Conservation (phyloP, 2,797 vertebrate species). For the Emys orbicularis region DNA sequence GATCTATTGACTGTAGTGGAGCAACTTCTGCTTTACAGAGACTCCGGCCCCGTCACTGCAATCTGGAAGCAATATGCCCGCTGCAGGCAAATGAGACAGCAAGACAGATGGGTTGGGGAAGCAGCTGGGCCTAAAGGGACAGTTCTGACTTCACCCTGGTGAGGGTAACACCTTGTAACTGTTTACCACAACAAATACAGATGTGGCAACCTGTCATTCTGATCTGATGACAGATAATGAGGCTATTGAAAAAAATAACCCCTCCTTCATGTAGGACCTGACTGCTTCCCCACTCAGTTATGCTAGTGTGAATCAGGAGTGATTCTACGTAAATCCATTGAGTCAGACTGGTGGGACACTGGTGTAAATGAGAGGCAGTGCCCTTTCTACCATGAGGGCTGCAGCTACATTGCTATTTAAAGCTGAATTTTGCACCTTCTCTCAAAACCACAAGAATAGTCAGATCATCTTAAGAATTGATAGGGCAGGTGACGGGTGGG, state of each 20-base stretch:
- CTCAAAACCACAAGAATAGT: background rate
- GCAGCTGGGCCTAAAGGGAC: background rate
- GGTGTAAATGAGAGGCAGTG: background rate
- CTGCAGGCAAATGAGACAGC: conserved; percentile 13
- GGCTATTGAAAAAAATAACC: conserved; percentile 15
- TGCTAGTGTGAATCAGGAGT: background rate
- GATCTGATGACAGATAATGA: conserved; percentile 5
- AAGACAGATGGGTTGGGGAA: background rate
- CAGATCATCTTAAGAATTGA: background rate
- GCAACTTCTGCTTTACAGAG: background rate
- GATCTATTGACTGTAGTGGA: background rate
- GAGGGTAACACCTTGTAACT: conserved; percentile 57
- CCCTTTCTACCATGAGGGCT: background rate
- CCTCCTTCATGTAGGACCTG: background rate
- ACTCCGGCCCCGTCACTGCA: background rate
- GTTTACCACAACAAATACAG: conserved; percentile 43
- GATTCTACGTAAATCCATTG: background rate
- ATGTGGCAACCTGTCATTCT: background rate
- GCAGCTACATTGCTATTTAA: background rate
- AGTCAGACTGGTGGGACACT: background rate
- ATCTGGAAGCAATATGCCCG: background rate
- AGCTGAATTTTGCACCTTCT: background rate
- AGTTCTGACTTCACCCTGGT: conserved; percentile 32
- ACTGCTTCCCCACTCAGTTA: background rate
- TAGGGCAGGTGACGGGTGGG: background rate